Evolutionary conservation across 2,113 vertebrate genomes (phyloP), one percentile per base, ranked within the genome.

Genomic region (Coregonus clupeaformis): DNA sequence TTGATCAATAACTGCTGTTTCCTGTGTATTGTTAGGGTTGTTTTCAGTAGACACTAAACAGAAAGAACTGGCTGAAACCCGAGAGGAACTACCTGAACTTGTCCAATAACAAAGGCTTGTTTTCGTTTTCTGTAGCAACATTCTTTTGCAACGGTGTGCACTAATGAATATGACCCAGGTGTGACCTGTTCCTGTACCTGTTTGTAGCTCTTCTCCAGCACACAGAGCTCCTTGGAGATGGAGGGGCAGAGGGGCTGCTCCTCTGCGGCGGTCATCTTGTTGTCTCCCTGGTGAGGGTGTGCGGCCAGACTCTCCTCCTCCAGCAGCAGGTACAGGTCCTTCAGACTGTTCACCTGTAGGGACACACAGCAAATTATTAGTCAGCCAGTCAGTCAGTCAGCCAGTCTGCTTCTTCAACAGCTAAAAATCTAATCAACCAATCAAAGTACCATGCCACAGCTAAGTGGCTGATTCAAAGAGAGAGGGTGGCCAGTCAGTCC

Each of bases 271-370:
- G 90, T 91, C 2, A 86, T 93, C 89, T 95, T 97, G 81, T 95
- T 95, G 72, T 97, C 96, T 0, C 92, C 80, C 77, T 95, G 94
- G 9, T 12, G 9, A 9, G 36, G 36, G 87, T 95, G 95, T 0
- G 94, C 85, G 3, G 93, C 72, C 9, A 97, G 81, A 77, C 96
- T 96, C 70, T 99, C 96, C 75, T 98, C 96, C 78, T 98, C 96
- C 82, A 98, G 85, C 49, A 98, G 91, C 87, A 98, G 86, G 84
- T 95, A 97, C 59, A 99, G 92, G 78, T 98, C 98, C 89, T 98
- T 98, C 89, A 98, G 92, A 85, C 95, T 98, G 87, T 95, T 98
- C 67, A 98, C 96, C 98, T 99, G 64, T 30, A 0, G 6, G 82
- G 78, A 59, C 52, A 86, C 2, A 11, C 36, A 42, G 36, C 7